phyloP scores from a whole-genome alignment of 2,888 invertebrate species.

The Copidosoma aretas region DNA sequence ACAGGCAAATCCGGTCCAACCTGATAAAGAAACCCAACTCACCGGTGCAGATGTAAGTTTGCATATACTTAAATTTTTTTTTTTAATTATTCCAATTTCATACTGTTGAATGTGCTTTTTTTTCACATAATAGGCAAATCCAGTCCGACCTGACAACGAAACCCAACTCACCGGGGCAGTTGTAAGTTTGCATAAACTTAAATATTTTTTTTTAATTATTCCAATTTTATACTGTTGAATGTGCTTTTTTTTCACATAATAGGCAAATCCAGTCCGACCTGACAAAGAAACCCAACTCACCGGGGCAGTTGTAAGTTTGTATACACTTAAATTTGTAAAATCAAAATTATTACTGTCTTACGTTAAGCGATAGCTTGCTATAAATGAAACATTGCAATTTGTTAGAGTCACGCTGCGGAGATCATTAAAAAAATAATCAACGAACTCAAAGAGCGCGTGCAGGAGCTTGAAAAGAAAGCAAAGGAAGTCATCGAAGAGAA shows the following conservation, averaged over 20 bases:
- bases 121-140: neutral
- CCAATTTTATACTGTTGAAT: no score
- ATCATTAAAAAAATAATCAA: neutral
- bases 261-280: neutral
- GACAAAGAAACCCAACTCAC: neutral
- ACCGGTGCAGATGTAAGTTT: no score
- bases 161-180: no score
- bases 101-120: neutral
- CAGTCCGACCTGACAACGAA: neutral
- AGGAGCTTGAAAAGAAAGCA: neutral
- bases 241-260: neutral
- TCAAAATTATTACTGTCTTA: no score
- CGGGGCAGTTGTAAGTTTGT: no score
- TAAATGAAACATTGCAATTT: neutral
- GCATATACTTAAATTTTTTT: no score
- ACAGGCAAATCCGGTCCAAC: neutral
- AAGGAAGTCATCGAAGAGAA: neutral
- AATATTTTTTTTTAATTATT: no score
- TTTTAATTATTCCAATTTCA: no score
- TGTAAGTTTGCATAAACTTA: no score
- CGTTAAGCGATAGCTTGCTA: no score
- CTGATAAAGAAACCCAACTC: neutral
- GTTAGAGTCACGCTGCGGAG: neutral
- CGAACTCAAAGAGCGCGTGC: neutral
- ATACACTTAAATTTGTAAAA: no score